phyloP scores from a whole-genome alignment of 2,797 vertebrate species.

The Eleutherodactylus coqui region DNA sequence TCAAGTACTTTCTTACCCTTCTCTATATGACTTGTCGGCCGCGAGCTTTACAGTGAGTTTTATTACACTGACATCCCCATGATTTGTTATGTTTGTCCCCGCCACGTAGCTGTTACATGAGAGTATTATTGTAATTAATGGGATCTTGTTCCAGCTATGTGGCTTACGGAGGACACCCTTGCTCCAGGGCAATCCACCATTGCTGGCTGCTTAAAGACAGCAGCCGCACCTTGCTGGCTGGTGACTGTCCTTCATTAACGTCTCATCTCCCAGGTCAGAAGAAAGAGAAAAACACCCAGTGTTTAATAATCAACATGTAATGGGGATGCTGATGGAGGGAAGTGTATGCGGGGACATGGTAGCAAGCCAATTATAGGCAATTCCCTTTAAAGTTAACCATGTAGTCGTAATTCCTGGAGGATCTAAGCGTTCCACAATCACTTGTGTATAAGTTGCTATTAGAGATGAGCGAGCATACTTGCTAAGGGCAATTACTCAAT shows the following conservation, averaged over 20 bases:
- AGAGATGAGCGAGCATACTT: too few species aligned
- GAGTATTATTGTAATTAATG: constrained; percentile 56
- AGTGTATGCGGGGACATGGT: constrained; percentile 21
- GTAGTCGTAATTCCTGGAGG: constrained; percentile 11
- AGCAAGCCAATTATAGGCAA: constrained; percentile 43
- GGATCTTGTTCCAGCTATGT: neutral
- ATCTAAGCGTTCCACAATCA: neutral
- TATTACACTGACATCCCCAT: constrained; percentile 29
- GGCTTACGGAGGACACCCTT: constrained; percentile 54
- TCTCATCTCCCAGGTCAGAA: constrained; percentile 53
- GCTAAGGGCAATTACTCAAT: too few species aligned
- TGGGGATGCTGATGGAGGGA: constrained; percentile 46
- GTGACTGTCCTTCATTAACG: constrained; percentile 52
- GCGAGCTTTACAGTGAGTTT: constrained; percentile 21
- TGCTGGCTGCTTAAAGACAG: constrained; percentile 53
- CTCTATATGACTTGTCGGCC: neutral
- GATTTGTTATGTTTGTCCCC: constrained; percentile 29
- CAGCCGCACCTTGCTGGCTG: constrained; percentile 22
- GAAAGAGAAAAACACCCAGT: constrained; percentile 54
- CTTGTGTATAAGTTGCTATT: neutral
- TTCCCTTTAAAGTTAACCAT: constrained; percentile 40
- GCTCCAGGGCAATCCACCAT: constrained; percentile 10
- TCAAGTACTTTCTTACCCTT: neutral
- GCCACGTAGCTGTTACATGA: constrained; percentile 19
- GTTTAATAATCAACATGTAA: constrained; percentile 55